phyloP scores from a whole-genome alignment of 92 coral and sea anemone species.

The Palythoa heliodiscus region DNA sequence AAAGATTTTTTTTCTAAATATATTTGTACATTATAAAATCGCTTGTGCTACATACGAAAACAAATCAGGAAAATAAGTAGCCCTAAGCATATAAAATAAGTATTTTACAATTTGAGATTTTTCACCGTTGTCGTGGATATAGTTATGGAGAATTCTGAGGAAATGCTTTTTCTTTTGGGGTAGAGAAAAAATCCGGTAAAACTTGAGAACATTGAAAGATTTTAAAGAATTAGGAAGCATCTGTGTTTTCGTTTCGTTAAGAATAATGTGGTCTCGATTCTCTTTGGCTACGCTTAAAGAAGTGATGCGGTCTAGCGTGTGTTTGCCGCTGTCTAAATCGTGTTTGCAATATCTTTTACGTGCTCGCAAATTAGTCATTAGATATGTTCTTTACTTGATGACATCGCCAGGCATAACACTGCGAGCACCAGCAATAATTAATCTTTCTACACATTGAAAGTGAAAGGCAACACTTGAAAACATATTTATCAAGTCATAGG shows the following conservation, averaged over 20 bases:
- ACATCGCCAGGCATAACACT: neutral
- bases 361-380: neutral
- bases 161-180: too few species aligned
- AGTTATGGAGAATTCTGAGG: too few species aligned
- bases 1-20: neutral
- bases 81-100: neutral
- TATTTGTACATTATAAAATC: neutral
- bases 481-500: constrained; percentile 17
- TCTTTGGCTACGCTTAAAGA: too few species aligned
- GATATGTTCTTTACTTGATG: neutral
- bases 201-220: too few species aligned
- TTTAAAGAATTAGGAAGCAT: too few species aligned
- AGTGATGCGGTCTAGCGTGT: too few species aligned
- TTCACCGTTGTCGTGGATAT: too few species aligned
- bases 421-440: neutral
- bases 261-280: too few species aligned
- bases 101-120: neutral
- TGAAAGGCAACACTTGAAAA: constrained; percentile 4
- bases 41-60: neutral
- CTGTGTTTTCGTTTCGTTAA: too few species aligned
- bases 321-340: too few species aligned
- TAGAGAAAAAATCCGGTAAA: too few species aligned
- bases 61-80: neutral
- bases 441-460: neutral
- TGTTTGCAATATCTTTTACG: neutral